Conservation (phyloP, 2,888 invertebrate species). For the Strigamia transsilvanica region DNA sequence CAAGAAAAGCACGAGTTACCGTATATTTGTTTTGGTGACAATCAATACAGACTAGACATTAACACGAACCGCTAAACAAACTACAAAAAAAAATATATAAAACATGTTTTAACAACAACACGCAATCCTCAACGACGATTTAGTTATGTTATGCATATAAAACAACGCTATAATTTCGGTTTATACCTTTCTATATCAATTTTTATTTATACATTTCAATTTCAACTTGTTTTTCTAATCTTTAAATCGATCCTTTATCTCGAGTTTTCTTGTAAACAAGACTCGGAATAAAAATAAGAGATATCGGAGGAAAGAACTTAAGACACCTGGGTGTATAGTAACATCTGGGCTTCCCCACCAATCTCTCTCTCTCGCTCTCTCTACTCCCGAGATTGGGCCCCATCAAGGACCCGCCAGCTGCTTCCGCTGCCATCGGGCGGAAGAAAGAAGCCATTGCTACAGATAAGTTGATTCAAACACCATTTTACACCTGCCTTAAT, state of each 20-base stretch:
- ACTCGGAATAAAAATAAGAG: slow-evolving; percentile 22
- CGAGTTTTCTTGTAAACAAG: slow-evolving; percentile 38
- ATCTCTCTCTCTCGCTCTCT: slow-evolving; percentile 20
- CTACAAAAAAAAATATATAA: not conserved
- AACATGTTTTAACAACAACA: not conserved
- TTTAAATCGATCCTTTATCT: slow-evolving; percentile 11
- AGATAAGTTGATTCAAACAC: slow-evolving; percentile 27
- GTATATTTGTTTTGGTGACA: not conserved
- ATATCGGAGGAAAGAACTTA: slow-evolving; percentile 14
- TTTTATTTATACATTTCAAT: not conserved
- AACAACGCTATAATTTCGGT: not conserved
- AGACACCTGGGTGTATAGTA: slow-evolving; percentile 6
- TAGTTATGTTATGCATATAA: too few species aligned
- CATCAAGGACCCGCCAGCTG: slow-evolving; percentile 31
- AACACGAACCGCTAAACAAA: not conserved
- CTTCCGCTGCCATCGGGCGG: slow-evolving; percentile 44
- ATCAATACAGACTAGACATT: slow-evolving; percentile 9
- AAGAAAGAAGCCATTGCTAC: slow-evolving; percentile 40
- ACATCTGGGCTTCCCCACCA: slow-evolving; percentile 17
- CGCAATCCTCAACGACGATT: not conserved
- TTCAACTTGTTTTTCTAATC: not conserved
- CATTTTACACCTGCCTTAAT: slow-evolving; percentile 42
- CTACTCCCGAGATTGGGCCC: slow-evolving; percentile 37
- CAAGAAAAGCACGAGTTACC: not conserved
- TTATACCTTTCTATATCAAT: not conserved